phyloP scores from a whole-genome alignment of 2,888 invertebrate species.

The Erpobdella octoculata region DNA sequence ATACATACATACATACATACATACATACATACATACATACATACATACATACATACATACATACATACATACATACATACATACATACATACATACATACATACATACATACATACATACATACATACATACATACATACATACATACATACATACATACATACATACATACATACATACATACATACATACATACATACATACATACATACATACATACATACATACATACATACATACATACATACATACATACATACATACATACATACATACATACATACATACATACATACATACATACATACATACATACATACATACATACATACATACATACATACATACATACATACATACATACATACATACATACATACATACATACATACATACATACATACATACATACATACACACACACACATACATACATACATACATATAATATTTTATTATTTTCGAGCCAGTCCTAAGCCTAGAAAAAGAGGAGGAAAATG shows the following conservation, averaged over 20 bases:
- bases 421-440: background rate
- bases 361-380: constrained; percentile 22
- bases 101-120: constrained; percentile 1
- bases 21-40: too few relatives aligned
- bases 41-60: too few relatives aligned
- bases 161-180: constrained; percentile 21
- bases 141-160: constrained; percentile 24
- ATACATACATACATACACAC: background rate
- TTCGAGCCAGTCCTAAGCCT: too few relatives aligned
- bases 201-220: constrained; percentile 26
- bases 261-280: constrained; percentile 21
- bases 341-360: constrained; percentile 27
- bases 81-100: background rate
- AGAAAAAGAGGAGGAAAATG: too few relatives aligned
- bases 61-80: background rate
- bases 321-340: constrained; percentile 27
- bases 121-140: constrained; percentile 23
- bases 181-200: constrained; percentile 26
- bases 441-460: too few relatives aligned
- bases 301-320: constrained; percentile 25
- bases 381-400: constrained; percentile 16
- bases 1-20: too few relatives aligned
- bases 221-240: constrained; percentile 19
- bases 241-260: constrained; percentile 27
- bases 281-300: constrained; percentile 25